Evolutionary conservation across 2,888 invertebrate genomes (phyloP).

Genomic region (Yponomeuta cagnagella): DNA sequence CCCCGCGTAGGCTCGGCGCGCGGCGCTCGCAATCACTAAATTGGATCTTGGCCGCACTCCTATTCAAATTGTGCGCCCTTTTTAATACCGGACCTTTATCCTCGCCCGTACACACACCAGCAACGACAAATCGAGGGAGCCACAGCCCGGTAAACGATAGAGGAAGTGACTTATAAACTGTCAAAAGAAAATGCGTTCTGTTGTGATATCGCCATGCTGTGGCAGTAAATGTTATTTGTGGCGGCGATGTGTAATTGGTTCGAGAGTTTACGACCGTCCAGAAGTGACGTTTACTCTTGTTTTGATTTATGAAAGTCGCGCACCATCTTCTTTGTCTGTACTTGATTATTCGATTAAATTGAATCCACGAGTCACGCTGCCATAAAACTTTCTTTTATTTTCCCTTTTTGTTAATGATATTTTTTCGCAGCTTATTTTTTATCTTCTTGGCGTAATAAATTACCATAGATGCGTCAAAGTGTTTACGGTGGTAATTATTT

Average conservation of each 20-base stretch:
- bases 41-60: constrained; percentile 38
- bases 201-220: not conserved
- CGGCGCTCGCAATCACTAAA: constrained; percentile 35
- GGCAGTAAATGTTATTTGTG: not conserved
- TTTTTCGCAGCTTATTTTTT: constrained; percentile 28
- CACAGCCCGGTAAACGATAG: not conserved
- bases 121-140: constrained; percentile 14
- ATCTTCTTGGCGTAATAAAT: constrained; percentile 36
- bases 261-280: constrained; percentile 47
- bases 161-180: not conserved
- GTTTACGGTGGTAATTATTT: constrained; percentile 14
- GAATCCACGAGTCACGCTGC: constrained; percentile 29
- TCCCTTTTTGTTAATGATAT: constrained; percentile 32
- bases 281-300: constrained; percentile 52
- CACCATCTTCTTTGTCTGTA: constrained; percentile 36
- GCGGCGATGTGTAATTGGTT: constrained; percentile 14
- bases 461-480: constrained; percentile 36
- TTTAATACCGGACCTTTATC: constrained; percentile 39
- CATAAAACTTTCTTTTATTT: constrained; percentile 19
- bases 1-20: not conserved
- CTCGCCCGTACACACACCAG: constrained; percentile 25
- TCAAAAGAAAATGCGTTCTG: not conserved
- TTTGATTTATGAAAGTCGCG: constrained; percentile 46
- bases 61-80: constrained; percentile 41
- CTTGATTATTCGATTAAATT: constrained; percentile 41